A percentile compares a stretch with the other conserved stretches of the same genome.
These are phyloP conservation scores for Suricata suricatta DNA, from an alignment of 2,113 vertebrate species.

Conservation along the genomic window DNA sequence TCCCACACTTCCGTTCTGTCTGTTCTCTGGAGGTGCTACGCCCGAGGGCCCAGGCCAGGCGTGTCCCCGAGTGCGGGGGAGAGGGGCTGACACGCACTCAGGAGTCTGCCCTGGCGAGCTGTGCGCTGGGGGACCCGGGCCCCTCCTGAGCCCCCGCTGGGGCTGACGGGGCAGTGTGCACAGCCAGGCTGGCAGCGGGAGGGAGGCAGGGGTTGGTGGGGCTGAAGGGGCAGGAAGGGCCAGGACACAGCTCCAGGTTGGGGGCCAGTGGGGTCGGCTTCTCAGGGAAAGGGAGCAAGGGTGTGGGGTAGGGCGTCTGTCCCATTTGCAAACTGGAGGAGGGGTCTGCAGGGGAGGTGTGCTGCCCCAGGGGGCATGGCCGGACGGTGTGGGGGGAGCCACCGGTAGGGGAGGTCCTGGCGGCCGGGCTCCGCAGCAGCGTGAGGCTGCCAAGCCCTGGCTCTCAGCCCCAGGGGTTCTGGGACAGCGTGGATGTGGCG, in stretches of 20 bases:
- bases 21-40: background rate
- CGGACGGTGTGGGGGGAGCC: no score
- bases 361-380: accelerated
- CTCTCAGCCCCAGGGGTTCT: background rate
- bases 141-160: background rate
- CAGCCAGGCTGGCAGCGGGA: background rate
- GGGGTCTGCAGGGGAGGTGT: background rate
- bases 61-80: background rate
- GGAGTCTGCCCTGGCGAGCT: accelerated
- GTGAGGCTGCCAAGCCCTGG: accelerated
- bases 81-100: accelerated
- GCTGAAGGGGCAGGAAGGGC: background rate
- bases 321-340: background rate
- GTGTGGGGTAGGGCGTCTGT: background rate
- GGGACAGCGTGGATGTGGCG: no score
- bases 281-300: background rate
- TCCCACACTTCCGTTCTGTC: accelerated
- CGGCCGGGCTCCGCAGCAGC: background rate
- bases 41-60: background rate
- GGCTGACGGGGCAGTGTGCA: accelerated
- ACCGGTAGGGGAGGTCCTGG: background rate
- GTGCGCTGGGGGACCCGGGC: background rate
- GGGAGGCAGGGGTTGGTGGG: background rate
- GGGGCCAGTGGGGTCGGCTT: background rate
- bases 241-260: accelerated